A percentile compares a stretch with the other conserved stretches of the same genome.
Evolutionary conservation across 2,797 vertebrate species (phyloP).

Genomic region (Arctocebus calabarensis): DNA sequence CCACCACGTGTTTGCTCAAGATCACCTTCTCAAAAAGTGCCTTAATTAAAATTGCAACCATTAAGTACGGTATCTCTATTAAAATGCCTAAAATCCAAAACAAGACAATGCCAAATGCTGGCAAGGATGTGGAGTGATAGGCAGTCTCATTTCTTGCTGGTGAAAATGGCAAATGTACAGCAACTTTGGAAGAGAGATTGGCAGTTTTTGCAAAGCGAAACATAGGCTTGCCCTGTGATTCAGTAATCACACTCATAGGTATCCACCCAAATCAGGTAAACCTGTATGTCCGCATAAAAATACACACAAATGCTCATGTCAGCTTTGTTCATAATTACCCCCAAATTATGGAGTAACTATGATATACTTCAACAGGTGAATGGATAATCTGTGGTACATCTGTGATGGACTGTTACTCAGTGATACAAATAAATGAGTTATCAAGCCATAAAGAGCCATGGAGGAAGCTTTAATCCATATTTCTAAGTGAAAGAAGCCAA

Average conservation of each 20-base stretch:
- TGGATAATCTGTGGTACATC: background rate
- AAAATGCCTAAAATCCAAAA: background rate
- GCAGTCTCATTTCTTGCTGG: rapidly evolving
- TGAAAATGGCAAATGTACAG: too few species aligned
- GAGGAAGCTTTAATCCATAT: background rate
- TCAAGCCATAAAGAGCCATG: background rate
- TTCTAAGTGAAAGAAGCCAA: background rate
- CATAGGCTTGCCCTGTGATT: rapidly evolving
- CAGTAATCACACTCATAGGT: background rate
- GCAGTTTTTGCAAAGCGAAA: background rate
- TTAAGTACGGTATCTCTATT: rapidly evolving
- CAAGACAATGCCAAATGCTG: rapidly evolving
- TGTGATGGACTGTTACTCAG: background rate
- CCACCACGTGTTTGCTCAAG: rapidly evolving
- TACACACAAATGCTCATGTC: background rate
- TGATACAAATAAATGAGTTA: background rate
- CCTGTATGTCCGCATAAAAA: background rate
- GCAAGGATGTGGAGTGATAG: rapidly evolving
- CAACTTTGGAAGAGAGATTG: background rate
- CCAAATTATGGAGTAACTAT: background rate
- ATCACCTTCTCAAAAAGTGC: background rate
- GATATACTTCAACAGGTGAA: background rate
- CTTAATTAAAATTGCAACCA: rapidly evolving
- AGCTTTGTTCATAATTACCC: background rate
- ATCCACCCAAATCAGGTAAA: background rate